These are phyloP conservation scores for Isaurus tuberculatus DNA, from an alignment of 92 coral and sea anemone genomes.

Conservation along the genomic window DNA sequence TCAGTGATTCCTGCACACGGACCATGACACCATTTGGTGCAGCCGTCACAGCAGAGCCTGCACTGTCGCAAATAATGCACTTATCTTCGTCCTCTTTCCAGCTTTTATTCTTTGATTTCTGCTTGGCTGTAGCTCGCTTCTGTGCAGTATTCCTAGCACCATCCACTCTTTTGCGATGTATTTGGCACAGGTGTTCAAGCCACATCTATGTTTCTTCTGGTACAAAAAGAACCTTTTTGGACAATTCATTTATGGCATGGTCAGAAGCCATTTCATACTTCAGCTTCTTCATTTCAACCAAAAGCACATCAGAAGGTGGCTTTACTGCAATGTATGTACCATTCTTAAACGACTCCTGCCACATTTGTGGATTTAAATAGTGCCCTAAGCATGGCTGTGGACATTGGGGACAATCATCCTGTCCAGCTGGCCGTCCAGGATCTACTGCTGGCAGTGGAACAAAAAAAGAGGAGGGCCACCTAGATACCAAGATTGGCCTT, in stretches of 20 bases:
- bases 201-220: slow-evolving; percentile 53
- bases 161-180: slow-evolving; percentile 44
- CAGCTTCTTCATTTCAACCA: slow-evolving; percentile 45
- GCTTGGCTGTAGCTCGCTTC: slow-evolving; percentile 39
- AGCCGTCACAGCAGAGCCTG: slow-evolving; percentile 58
- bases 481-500: slow-evolving; percentile 39
- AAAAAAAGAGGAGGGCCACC: slow-evolving; percentile 54
- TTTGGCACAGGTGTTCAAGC: slow-evolving; percentile 39
- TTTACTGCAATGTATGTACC: slow-evolving; percentile 35
- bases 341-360: slow-evolving; percentile 36
- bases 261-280: slow-evolving; percentile 47
- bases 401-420: slow-evolving; percentile 52
- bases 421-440: slow-evolving; percentile 53
- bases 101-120: slow-evolving; percentile 22
- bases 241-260: slow-evolving; percentile 31
- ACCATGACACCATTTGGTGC: slow-evolving; percentile 51
- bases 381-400: slow-evolving; percentile 47
- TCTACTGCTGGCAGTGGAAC: slow-evolving; percentile 48
- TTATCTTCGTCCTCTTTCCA: slow-evolving; percentile 31
- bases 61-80: slow-evolving; percentile 46
- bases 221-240: slow-evolving; percentile 55
- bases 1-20: slow-evolving; percentile 41
- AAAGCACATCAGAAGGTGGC: slow-evolving; percentile 43
- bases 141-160: slow-evolving; percentile 51
- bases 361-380: slow-evolving; percentile 50